Evolutionary conservation across 2,113 vertebrate genomes (phyloP).

Genomic region (Protobothrops flavoviridis): DNA sequence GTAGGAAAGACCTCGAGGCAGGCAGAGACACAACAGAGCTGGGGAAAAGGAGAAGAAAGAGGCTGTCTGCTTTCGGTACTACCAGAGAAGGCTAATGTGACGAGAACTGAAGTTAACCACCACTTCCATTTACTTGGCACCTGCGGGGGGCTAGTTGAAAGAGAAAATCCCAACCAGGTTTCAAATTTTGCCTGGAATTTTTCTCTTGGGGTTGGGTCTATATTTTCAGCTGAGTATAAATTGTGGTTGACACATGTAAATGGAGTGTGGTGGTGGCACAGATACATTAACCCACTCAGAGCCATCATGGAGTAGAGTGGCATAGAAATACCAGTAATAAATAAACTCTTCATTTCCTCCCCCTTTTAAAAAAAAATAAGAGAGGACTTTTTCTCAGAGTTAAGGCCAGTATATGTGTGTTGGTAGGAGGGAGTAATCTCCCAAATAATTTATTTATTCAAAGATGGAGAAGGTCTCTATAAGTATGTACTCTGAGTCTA

Average conservation of each 20-base stretch:
- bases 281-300: conserved; percentile 5
- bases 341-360: background rate
- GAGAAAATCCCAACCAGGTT: background rate
- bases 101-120: conserved; percentile 43
- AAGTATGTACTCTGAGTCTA: background rate
- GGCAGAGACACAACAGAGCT: conserved; percentile 80
- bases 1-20: conserved; percentile 73
- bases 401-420: conserved; percentile 6
- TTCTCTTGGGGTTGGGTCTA: conserved; percentile 68
- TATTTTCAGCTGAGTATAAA: conserved; percentile 73
- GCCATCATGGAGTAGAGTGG: background rate
- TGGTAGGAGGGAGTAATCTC: background rate
- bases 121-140: conserved; percentile 43
- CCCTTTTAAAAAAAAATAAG: conserved; percentile 4
- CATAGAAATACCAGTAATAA: background rate
- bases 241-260: conserved; percentile 70
- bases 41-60: conserved; percentile 58
- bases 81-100: conserved; percentile 50
- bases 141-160: conserved; percentile 49
- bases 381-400: conserved; percentile 59
- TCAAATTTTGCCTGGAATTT: conserved; percentile 55
- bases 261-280: background rate
- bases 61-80: conserved; percentile 51
- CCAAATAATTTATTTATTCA: conserved; percentile 13
- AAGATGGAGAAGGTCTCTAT: background rate